These are phyloP conservation scores for Cecidostiba fungosa DNA, from an alignment of 2,888 invertebrate genomes.

Conservation along the genomic window DNA sequence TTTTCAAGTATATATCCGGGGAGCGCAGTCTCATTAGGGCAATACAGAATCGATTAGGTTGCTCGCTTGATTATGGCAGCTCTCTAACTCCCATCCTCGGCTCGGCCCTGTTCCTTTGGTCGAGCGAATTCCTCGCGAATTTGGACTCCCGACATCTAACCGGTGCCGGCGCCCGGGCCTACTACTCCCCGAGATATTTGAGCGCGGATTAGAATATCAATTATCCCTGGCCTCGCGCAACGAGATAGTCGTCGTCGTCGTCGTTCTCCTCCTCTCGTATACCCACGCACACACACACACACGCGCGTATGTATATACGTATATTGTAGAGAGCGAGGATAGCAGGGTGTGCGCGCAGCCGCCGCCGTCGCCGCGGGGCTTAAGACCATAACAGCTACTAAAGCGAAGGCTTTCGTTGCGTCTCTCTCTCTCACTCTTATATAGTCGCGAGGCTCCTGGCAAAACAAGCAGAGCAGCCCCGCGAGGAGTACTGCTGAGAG, in stretches of 20 bases:
- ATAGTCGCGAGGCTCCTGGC: constrained; percentile 55
- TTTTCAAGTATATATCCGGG: neutral
- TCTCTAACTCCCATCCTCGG: constrained; percentile 54
- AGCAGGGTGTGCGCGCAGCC: neutral
- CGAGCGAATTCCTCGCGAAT: constrained; percentile 33
- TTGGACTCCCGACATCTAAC: constrained; percentile 44
- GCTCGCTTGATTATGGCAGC: constrained; percentile 53
- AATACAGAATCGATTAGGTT: constrained; percentile 57
- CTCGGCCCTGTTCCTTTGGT: neutral
- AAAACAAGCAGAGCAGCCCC: constrained; percentile 77
- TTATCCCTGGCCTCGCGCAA: constrained; percentile 68
- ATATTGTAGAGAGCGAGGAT: neutral
- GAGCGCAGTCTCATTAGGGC: constrained; percentile 51
- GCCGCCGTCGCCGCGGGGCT: constrained; percentile 66
- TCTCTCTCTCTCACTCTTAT: constrained; percentile 9
- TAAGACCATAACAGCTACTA: constrained; percentile 80
- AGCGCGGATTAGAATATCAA: constrained; percentile 74
- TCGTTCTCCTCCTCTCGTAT: neutral
- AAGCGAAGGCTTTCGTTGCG: constrained; percentile 68
- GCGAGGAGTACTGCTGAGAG: neutral
- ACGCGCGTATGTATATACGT: neutral
- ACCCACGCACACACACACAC: neutral
- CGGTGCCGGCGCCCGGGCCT: neutral
- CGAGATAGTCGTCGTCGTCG: constrained; percentile 49
- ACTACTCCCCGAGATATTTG: constrained; percentile 47